phyloP scores from a whole-genome alignment of 1,140 invertebrate genomes.

The Drosophila aff. region DNA sequence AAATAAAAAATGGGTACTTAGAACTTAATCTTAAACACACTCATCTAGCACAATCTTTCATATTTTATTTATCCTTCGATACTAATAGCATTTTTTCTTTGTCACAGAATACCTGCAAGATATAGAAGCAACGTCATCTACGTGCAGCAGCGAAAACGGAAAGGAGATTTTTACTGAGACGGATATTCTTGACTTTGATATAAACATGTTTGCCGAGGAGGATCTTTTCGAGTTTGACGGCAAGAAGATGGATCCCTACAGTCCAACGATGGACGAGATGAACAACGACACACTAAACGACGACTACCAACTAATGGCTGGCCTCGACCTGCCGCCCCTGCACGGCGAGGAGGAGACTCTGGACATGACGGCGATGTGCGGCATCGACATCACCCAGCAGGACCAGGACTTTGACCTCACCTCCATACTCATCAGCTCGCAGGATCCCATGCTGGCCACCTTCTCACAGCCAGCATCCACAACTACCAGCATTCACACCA shows the following conservation, averaged over 20 bases:
- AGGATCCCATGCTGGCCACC: conserved; percentile 51
- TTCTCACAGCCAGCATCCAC: conserved; percentile 42
- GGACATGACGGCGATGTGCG: conserved; percentile 40
- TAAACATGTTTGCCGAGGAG: conserved; percentile 78
- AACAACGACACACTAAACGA: conserved; percentile 53
- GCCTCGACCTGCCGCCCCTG: conserved; percentile 11
- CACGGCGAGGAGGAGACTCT: conserved; percentile 47
- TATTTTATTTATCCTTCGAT: background rate
- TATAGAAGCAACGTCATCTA: conserved; percentile 72
- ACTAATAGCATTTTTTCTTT: conserved; percentile 51
- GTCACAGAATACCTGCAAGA: conserved; percentile 81
- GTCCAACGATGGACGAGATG: conserved; percentile 51
- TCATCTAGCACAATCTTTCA: conserved; percentile 2
- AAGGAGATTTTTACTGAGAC: conserved; percentile 72
- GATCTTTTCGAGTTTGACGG: conserved; percentile 62
- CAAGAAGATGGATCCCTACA: conserved; percentile 67
- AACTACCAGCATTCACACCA: conserved; percentile 13
- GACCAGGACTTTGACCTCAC: conserved; percentile 47
- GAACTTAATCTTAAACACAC: conserved; percentile 18
- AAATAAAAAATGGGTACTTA: conserved; percentile 13
- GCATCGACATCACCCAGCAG: conserved; percentile 48
- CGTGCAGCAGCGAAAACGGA: conserved; percentile 71
- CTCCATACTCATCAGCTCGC: conserved; percentile 36
- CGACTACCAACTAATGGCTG: conserved; percentile 33
- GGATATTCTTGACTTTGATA: conserved; percentile 81